These are phyloP conservation scores for Sebastes reedi DNA, from an alignment of 2,797 vertebrate genomes.

Conservation along the genomic window DNA sequence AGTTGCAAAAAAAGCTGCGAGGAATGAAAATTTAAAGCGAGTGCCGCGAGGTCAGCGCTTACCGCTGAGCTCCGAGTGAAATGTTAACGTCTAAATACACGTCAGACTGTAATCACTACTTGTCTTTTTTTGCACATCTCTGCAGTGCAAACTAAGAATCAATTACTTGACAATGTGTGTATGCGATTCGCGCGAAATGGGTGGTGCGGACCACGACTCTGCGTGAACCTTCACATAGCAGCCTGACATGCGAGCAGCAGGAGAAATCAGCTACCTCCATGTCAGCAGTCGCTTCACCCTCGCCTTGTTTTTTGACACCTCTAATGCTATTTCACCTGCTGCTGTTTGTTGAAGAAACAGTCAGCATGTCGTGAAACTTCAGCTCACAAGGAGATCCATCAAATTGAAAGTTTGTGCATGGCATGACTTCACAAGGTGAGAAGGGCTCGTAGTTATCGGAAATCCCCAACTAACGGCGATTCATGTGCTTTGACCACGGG, in stretches of 20 bases:
- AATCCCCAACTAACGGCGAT: not conserved
- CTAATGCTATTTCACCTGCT: constrained; percentile 16
- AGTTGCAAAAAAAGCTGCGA: constrained; percentile 9
- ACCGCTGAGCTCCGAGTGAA: not conserved
- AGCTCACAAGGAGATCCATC: constrained; percentile 5
- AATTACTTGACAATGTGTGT: not conserved
- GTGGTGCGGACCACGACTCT: not conserved
- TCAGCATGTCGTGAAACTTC: not conserved
- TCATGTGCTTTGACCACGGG: constrained; percentile 14
- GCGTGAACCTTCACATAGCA: constrained; percentile 7
- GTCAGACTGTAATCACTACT: not conserved
- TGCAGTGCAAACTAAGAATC: not conserved
- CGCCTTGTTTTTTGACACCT: constrained; percentile 16
- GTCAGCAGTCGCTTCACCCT: constrained; percentile 26
- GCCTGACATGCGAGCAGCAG: constrained; percentile 33
- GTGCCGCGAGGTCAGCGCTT: not conserved
- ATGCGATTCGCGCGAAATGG: not conserved
- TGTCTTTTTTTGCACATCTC: not conserved
- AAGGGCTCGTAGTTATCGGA: not conserved
- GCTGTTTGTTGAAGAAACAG: constrained; percentile 13
- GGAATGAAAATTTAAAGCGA: not conserved
- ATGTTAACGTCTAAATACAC: not conserved
- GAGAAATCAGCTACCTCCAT: constrained; percentile 10
- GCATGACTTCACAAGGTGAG: not conserved
- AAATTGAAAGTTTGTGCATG: not conserved